Evolutionary conservation across 2,888 invertebrate species (phyloP).

Genomic region (Rhingia rostrata): DNA sequence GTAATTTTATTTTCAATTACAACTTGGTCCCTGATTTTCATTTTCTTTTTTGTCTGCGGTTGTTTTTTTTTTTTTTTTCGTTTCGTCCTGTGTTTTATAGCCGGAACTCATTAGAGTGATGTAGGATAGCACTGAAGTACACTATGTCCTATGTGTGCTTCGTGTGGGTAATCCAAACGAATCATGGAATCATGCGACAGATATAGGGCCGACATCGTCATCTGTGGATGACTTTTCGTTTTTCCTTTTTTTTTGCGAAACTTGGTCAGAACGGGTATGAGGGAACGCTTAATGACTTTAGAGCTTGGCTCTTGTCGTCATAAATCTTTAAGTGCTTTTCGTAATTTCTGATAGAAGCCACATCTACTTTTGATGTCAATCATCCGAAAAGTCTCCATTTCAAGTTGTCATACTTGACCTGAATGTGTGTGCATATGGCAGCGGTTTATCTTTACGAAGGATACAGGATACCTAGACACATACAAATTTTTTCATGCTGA

Average conservation of each 20-base stretch:
- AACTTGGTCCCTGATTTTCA: constrained; percentile 41
- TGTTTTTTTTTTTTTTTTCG: not conserved
- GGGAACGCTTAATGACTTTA: not conserved
- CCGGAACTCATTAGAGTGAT: constrained; percentile 51
- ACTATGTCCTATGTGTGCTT: constrained; percentile 33
- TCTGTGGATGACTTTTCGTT: constrained; percentile 49
- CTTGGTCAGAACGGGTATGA: not conserved
- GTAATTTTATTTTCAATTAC: constrained; percentile 71
- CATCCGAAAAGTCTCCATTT: constrained; percentile 48
- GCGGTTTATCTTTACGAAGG: not conserved
- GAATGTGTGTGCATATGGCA: constrained; percentile 27
- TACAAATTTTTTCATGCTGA: too few species aligned
- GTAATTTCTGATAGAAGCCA: constrained; percentile 53
- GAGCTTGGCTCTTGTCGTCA: constrained; percentile 18
- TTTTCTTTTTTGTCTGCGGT: constrained; percentile 22
- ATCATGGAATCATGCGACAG: constrained; percentile 58
- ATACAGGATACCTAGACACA: not conserved
- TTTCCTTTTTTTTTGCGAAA: not conserved
- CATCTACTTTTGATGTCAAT: constrained; percentile 63
- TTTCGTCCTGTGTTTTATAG: constrained; percentile 10
- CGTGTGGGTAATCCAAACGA: constrained; percentile 56
- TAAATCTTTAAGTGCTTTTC: constrained; percentile 67
- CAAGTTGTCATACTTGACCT: constrained; percentile 67
- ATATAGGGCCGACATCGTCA: constrained; percentile 47
- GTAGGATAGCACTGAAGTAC: not conserved